Conservation (phyloP, 2,797 vertebrate species). For the Lagodon rhomboides region DNA sequence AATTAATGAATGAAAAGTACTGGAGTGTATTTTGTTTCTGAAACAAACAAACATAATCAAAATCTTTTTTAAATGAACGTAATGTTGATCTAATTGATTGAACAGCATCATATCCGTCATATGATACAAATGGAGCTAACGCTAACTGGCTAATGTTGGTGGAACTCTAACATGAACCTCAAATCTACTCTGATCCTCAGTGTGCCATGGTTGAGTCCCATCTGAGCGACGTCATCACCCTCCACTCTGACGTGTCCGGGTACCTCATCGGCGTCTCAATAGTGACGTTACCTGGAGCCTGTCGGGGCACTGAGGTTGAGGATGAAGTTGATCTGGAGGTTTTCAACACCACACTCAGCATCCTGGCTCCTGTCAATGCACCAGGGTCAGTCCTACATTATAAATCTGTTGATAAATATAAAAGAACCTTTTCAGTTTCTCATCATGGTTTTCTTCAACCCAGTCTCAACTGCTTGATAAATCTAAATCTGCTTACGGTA, state of each 20-base stretch:
- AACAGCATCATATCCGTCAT: background rate
- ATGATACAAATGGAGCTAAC: background rate
- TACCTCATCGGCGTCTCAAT: conserved; percentile 91
- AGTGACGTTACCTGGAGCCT: conserved; percentile 90
- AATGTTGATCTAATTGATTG: background rate
- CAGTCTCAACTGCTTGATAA: background rate
- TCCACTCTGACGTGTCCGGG: conserved; percentile 91
- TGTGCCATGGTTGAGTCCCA: conserved; percentile 93
- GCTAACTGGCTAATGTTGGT: background rate
- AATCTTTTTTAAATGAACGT: background rate
- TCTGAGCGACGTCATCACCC: conserved; percentile 91
- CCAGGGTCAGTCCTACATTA: conserved; percentile 84
- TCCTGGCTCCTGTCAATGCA: conserved; percentile 87
- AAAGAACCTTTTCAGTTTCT: background rate
- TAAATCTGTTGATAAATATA: too few species aligned
- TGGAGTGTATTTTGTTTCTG: background rate
- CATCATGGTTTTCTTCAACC: background rate
- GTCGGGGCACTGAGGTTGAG: conserved; percentile 89
- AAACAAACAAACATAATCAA: too few species aligned
- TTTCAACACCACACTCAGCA: conserved; percentile 90
- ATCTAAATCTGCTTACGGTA: background rate
- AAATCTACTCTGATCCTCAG: conserved; percentile 68
- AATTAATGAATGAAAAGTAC: too few species aligned
- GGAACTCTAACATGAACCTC: background rate
- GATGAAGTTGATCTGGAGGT: conserved; percentile 91